Evolutionary conservation across 2,113 vertebrate genomes (phyloP), one percentile per base, ranked within the genome.

Genomic region (Tyrannus savana): DNA sequence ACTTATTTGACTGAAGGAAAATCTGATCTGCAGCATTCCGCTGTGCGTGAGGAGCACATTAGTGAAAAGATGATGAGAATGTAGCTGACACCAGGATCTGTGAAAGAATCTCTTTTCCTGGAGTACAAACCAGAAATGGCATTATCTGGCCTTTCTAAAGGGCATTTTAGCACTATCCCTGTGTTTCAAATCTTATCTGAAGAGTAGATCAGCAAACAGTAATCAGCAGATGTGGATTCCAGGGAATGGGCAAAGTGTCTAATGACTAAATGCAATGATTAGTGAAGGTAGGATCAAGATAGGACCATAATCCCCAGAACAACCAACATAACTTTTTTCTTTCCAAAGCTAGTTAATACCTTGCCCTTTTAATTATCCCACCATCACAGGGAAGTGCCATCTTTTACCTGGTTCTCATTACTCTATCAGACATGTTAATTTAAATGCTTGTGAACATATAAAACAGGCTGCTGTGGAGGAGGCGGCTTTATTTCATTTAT

Each of bases 131-230:
- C 44, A 78, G 85, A 77, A 85, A 53, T 71, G 88, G 76, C 88
- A 93, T 96, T 95, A 88, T 96, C 59, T 97, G 92, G 78, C 93
- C 91, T 95, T 96, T 95, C 53, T 59, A 91, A 97, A 96, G 90
- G 96, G 90, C 91, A 85, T 84, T 95, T 87, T 89, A 92, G 55
- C 92, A 77, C 82, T 81, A 75, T 59, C 27, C 19, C 16, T 39
- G 80, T 77, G 60, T 79, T 93, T 95, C 33, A 76, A 93, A 84
- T 84, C 59, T 49, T 84, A 42, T 30, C 59, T 90, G 76, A 42
- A 92, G 77, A 69, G 67, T 84, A 89, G 79, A 90, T 86, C 79
- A 69, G 67, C 55, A 89, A 89, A 92, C 76, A 77, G 39, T 81
- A 88, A 94, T 96, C 89, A 91, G 78, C 75, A 93, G 87, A 86